Evolutionary conservation across 2,888 invertebrate genomes (phyloP).

Genomic region (Dryomyza anilis): DNA sequence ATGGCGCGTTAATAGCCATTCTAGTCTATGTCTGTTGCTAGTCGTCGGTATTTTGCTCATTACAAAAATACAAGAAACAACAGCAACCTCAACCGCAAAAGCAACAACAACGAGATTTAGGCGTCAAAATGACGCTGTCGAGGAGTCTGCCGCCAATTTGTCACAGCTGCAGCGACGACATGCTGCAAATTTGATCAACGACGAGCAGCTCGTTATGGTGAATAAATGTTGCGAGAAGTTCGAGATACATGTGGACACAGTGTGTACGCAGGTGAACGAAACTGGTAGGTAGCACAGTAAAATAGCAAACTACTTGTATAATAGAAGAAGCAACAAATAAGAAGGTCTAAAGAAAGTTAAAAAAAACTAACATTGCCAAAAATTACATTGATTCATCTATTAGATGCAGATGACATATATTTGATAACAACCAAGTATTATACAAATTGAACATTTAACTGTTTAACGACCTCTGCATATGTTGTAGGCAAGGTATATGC

Average conservation of each 20-base stretch:
- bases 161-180: slow-evolving; percentile 31
- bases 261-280: slow-evolving; percentile 69
- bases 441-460: too few relatives aligned
- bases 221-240: slow-evolving; percentile 81
- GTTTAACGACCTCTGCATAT: too few relatives aligned
- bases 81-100: not conserved
- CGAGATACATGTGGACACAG: slow-evolving; percentile 72
- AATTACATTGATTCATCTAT: too few relatives aligned
- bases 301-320: too few relatives aligned
- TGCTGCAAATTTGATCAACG: slow-evolving; percentile 28
- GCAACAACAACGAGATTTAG: not conserved
- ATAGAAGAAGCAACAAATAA: not conserved
- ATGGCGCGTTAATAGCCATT: too few relatives aligned
- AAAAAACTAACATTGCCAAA: too few relatives aligned
- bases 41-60: slow-evolving; percentile 7
- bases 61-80: slow-evolving; percentile 3
- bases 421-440: too few relatives aligned
- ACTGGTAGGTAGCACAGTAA: slow-evolving; percentile 67
- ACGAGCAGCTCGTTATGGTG: slow-evolving; percentile 64
- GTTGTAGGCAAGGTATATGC: too few relatives aligned
- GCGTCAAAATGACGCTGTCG: not conserved
- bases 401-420: too few relatives aligned
- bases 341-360: not conserved
- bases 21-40: slow-evolving; percentile 1
- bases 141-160: slow-evolving; percentile 25